A percentile compares a stretch with the other conserved stretches of the same genome.
These are phyloP conservation scores for Seira ritae DNA, from an alignment of 2,888 invertebrate species.

Conservation along the genomic window DNA sequence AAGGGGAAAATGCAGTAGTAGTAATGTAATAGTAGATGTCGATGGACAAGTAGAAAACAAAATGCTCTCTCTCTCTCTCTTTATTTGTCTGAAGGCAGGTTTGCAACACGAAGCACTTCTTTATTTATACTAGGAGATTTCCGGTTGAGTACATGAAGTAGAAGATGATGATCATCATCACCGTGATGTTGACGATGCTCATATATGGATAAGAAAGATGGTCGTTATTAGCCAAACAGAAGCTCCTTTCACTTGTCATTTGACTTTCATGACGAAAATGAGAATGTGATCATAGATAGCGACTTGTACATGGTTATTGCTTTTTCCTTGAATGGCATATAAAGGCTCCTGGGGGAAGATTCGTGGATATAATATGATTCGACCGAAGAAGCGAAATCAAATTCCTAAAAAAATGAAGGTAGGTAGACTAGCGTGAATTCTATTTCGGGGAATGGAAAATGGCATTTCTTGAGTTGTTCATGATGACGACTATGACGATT, in stretches of 20 bases:
- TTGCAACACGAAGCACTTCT: not conserved
- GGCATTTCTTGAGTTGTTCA: not conserved
- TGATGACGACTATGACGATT: not conserved
- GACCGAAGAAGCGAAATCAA: no score
- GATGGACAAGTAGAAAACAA: not conserved
- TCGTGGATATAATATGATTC: no score
- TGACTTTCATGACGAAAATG: not conserved
- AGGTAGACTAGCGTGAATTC: not conserved
- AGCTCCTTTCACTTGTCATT: not conserved
- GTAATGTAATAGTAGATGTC: no score
- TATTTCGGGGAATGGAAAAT: not conserved
- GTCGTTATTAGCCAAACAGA: not conserved
- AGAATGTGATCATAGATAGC: not conserved
- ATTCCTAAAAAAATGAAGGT: not conserved
- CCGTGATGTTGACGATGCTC: not conserved
- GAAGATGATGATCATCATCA: no score
- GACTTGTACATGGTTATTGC: not conserved
- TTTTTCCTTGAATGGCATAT: not conserved
- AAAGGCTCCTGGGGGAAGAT: not conserved
- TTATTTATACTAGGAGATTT: not conserved
- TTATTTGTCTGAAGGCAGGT: not conserved
- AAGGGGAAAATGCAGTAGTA: not conserved
- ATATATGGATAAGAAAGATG: not conserved
- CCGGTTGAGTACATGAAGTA: not conserved
- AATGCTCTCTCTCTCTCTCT: not conserved